Base-by-base conservation (phyloP, 1,140 invertebrate species). In the Sminthurinus signatus region DNA sequence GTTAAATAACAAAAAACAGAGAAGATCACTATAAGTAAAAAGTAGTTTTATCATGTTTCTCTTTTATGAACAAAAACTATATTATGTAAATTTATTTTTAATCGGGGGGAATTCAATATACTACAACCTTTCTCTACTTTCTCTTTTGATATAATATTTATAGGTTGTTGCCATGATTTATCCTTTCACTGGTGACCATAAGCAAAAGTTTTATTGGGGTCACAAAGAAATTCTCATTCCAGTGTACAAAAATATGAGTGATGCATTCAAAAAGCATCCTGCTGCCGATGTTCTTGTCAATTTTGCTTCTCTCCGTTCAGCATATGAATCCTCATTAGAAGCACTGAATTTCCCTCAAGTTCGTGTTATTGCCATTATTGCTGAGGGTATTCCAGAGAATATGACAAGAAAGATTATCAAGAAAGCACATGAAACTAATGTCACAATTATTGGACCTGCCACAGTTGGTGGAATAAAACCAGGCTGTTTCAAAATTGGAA, bases 171-270 rank as follows among this genome's bases (percentile, higher is more conserved):
- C 95, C 29, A 91, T 98, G 74, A 93, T 98, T 15, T 99, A 99
- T 80, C 97, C 97, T 2, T 98, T 95, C 76, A 97, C 94, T 3
- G 96, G 95, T 0, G 95, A 99, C 80, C 96, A 99, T 75, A 97
- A 97, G 74, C 94, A 97, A 76, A 99, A 99, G 78, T 99, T 95
- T 79, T 99, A 99, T 75, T 99, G 96, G 89, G 97, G 96, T 0
- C 96, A 99, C 78, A 98, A 98, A 75, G 96, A 99, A 78, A 88
- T 97, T 46, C 83, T 97, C 8, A 88, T 97, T 75, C 88, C 83
- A 79, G 94, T 98, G 1, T 99, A 98, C 78, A 97, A 96, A 74
- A 93, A 91, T 75, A 96, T 99, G 93, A 87, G 85, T 69, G 93
- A 97, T 74, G 93, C 94, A 2, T 96, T 99, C 86, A 84, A 82